Percentiles rank a stretch among this genome's conserved stretches.
Conservation (phyloP, 1,140 invertebrate species). For the Agrypnia vestita region DNA sequence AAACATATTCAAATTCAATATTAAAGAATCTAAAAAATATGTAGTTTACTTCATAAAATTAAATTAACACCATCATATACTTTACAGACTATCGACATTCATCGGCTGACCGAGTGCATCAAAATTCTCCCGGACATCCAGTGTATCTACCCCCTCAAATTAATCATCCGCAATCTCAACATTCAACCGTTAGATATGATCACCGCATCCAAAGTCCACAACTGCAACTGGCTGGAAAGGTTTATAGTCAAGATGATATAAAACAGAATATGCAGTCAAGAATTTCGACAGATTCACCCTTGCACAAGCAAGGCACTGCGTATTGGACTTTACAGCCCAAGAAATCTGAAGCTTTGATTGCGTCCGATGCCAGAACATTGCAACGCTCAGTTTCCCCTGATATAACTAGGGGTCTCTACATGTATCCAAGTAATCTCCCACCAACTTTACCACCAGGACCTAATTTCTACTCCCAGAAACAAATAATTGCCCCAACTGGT, state of each 20-base stretch:
- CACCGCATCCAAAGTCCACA: constrained; percentile 1
- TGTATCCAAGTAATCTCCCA: constrained; percentile 1
- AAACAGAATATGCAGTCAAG: not conserved
- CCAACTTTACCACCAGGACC: constrained; percentile 3
- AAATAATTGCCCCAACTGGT: not conserved
- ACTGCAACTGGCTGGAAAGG: not conserved
- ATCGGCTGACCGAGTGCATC: constrained; percentile 66
- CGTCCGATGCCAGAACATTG: constrained; percentile 64
- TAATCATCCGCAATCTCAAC: constrained; percentile 24
- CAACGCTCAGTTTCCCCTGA: constrained; percentile 75
- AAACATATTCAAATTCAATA: no score
- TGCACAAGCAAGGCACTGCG: constrained; percentile 55
- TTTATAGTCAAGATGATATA: constrained; percentile 28
- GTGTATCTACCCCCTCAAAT: constrained; percentile 30
- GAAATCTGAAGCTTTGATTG: constrained; percentile 17
- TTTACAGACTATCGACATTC: constrained; percentile 74
- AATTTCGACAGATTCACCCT: not conserved
- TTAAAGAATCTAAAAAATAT: no score
- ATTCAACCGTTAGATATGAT: not conserved
- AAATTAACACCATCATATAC: not conserved
- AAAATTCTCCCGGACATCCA: constrained; percentile 39
- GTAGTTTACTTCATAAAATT: no score
- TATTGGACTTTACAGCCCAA: constrained; percentile 68
- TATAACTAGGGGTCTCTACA: constrained; percentile 71
- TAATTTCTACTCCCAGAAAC: not conserved